Conservation (phyloP, 2,888 invertebrate genomes). For the Glyphotaelius pellucidus region DNA sequence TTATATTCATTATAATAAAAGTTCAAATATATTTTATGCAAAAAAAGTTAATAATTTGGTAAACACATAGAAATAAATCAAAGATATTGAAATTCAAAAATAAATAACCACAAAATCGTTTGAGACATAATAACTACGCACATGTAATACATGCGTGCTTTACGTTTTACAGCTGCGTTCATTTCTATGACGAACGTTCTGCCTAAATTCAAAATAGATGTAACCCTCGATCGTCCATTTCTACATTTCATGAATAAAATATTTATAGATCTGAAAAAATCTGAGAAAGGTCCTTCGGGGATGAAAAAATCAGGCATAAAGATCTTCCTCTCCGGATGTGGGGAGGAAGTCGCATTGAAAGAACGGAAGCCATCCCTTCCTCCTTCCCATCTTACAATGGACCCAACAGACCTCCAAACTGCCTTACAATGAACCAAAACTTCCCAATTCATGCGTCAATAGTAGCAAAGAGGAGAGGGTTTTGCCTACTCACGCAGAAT, state of each 20-base stretch:
- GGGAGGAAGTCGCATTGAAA: slow-evolving; percentile 33
- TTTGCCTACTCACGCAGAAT: not conserved
- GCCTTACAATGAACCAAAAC: not conserved
- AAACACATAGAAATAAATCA: too few species aligned
- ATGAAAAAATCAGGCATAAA: slow-evolving; percentile 30
- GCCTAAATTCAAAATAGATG: not conserved
- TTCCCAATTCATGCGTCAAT: slow-evolving; percentile 28
- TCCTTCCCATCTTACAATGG: not conserved
- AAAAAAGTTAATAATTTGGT: too few species aligned
- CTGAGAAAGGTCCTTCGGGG: not conserved
- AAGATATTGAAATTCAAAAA: too few species aligned
- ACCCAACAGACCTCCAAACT: slow-evolving; percentile 22
- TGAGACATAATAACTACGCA: too few species aligned
- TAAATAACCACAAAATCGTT: too few species aligned
- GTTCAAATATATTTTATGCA: too few species aligned
- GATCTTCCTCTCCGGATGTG: slow-evolving; percentile 20
- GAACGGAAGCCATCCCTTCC: slow-evolving; percentile 20
- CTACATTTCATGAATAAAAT: not conserved
- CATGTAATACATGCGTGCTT: not conserved
- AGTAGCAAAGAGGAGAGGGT: not conserved
- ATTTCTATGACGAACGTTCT: not conserved
- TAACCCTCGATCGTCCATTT: not conserved
- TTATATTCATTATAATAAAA: too few species aligned
- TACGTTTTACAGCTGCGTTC: not conserved
- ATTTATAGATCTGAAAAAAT: not conserved